Conservation (phyloP, 2,113 vertebrate genomes). For the Rhinolophus sinicus region DNA sequence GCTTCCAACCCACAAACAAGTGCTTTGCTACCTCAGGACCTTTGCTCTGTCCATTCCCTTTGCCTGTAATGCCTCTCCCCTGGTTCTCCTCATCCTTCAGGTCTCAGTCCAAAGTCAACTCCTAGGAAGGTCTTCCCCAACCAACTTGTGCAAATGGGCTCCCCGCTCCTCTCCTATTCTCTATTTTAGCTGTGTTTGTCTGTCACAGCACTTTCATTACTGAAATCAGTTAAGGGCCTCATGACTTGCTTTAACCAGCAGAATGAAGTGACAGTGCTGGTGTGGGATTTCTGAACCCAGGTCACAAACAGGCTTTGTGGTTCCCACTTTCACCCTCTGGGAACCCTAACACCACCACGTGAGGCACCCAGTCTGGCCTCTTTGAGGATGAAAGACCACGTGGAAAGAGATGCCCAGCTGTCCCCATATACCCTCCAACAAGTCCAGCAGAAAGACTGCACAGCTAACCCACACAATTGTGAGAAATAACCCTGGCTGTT, state of each 20-base stretch:
- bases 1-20: background rate
- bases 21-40: background rate
- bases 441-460: background rate
- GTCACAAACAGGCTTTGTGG: background rate
- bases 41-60: background rate
- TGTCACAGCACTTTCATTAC: background rate
- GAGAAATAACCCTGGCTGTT: background rate
- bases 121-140: background rate
- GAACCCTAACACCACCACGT: background rate
- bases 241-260: background rate
- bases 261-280: background rate
- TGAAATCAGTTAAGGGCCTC: background rate
- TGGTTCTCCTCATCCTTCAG: background rate
- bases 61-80: rapidly evolving
- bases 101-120: background rate
- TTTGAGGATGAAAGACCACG: background rate
- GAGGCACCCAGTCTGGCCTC: background rate
- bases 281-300: background rate
- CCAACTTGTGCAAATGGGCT: background rate
- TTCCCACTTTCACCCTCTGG: background rate
- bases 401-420: background rate
- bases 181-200: background rate
- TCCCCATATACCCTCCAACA: background rate
- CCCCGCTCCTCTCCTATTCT: background rate
- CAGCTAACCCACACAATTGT: background rate